Evolutionary conservation across 2,888 invertebrate genomes (phyloP).

Genomic region (Drosophila quasianomalipes): DNA sequence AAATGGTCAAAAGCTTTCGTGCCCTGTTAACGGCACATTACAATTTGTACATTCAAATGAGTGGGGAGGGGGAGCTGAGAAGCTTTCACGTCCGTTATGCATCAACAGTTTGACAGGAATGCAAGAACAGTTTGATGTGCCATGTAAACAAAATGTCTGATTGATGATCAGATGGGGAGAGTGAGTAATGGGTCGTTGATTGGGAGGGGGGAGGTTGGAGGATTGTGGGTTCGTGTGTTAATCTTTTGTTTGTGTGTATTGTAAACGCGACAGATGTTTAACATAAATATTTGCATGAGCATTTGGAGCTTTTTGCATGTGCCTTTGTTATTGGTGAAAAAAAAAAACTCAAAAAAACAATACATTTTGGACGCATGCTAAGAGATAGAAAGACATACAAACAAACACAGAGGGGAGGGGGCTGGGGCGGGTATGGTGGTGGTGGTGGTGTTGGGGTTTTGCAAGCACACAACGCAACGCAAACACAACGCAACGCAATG

Average conservation of each 20-base stretch:
- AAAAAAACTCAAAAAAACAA: slow-evolving; percentile 1
- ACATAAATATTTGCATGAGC: slow-evolving; percentile 48
- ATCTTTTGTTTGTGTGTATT: slow-evolving; percentile 12
- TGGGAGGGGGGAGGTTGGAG: background rate
- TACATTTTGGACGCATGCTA: slow-evolving; percentile 34
- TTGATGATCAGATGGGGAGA: slow-evolving; percentile 11
- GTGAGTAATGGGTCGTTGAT: background rate
- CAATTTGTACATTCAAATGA: background rate
- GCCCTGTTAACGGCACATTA: background rate
- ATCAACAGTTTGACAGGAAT: slow-evolving; percentile 52
- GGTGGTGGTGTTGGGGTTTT: background rate
- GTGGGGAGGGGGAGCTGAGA: background rate
- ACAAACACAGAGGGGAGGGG: slow-evolving; percentile 11
- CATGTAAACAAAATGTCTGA: slow-evolving; percentile 40
- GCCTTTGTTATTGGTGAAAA: slow-evolving; percentile 12
- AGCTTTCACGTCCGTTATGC: slow-evolving; percentile 17
- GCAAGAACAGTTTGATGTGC: slow-evolving; percentile 33
- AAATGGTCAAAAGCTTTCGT: background rate
- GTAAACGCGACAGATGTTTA: slow-evolving; percentile 30
- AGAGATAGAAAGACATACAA: slow-evolving; percentile 19
- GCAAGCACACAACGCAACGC: slow-evolving; percentile 25
- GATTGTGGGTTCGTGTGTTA: background rate
- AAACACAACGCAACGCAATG: slow-evolving; percentile 33
- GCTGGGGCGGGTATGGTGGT: background rate
- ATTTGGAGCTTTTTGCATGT: slow-evolving; percentile 30